Base-by-base conservation (phyloP, 1,140 invertebrate species). In the Macrotrachela quadricornifera region DNA sequence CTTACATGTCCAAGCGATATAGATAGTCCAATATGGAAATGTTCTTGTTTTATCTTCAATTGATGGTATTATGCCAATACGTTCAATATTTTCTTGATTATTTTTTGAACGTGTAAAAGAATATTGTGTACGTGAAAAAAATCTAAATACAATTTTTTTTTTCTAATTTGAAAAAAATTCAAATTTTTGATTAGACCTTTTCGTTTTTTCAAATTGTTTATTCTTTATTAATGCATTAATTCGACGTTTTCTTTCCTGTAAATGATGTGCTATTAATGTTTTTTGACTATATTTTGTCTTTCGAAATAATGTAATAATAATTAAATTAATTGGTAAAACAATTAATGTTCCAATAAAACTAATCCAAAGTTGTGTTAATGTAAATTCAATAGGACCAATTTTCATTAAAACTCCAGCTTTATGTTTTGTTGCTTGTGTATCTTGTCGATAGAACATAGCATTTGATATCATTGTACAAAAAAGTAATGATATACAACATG, bases 391-490 rank as follows among this genome's bases (percentile, higher is more conserved):
- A 11, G 53, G 53, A 13, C 53, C 53, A 13, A 54, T 43, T 36
- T 54, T 36, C 8, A 54, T 12, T 30, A 30, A 30, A 18, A 49
- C 53, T 11, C 46, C 47, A 3, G 47, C 42, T 37, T 54, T 50
- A 10, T 39, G 50, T 36, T 45, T 39, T 36, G 38, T 18, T 17
- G 51, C 51, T 43, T 55, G 48, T 15, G 49, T 47, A 13, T 56
- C 54, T 15, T 55, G 46, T 44, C 65, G 66, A 57, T 69, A 71
- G 58, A 63, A 71, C 68, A 71, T 71, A 53, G 64, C 65, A 57
- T 71, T 71, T 36, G 67, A 61, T 44, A 70, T 67, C 69, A 71
- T 71, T 11, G 66, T 70, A 15, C 67, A 60, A 50, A 70, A 69
- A 8, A 70, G 59, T 15, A 71, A 58, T 1, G 64, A 62, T 53